Evolutionary conservation across 2,113 vertebrate species (phyloP), one percentile per base, ranked within the genome.

Genomic region (Calypte anna): DNA sequence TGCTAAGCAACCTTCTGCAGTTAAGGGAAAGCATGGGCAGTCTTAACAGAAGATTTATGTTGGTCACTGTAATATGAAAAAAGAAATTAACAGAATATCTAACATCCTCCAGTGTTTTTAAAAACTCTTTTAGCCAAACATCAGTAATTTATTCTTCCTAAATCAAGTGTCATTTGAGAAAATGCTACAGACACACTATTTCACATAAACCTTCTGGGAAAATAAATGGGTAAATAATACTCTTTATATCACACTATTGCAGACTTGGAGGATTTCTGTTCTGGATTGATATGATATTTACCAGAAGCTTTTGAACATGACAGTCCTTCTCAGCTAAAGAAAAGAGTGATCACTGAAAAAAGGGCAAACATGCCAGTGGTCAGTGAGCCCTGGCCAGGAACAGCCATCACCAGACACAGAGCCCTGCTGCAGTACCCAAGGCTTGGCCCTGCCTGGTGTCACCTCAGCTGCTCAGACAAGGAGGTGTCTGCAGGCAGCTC

Each of bases 1-100:
- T 97, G 97, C 97, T 97, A 97, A 90, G 97, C 96, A 97, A 98
- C 96, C 13, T 80, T 63, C 82, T 92, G 61, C 73, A 70, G 53
- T 63, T 69, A 70, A 64, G 48, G 89, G 79, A 97, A 96, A 96
- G 46, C 61, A 80, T 61, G 92, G 73, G 75, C 61, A 83, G 40
- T 67, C 79, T 93, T 91, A 94, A 91, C 77, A 97, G 82, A 72
- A 91, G 96, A 96, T 97, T 96, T 96, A 96, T 89, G 79, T 82
- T 91, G 72, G 81, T 93, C 76, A 75, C 54, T 82, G 36, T 92
- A 96, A 94, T 93, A 88, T 61, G 75, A 91, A 59, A 89, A 87
- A 93, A 96, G 22, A 93, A 93, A 58, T n/a, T 55, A 82, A 64
- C 55, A 72, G 62, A 85, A 55, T 76, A 55, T 66, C 86, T 82